These are phyloP conservation scores for Pachymerium ferrugineum DNA, from an alignment of 2,888 invertebrate genomes.

Conservation along the genomic window DNA sequence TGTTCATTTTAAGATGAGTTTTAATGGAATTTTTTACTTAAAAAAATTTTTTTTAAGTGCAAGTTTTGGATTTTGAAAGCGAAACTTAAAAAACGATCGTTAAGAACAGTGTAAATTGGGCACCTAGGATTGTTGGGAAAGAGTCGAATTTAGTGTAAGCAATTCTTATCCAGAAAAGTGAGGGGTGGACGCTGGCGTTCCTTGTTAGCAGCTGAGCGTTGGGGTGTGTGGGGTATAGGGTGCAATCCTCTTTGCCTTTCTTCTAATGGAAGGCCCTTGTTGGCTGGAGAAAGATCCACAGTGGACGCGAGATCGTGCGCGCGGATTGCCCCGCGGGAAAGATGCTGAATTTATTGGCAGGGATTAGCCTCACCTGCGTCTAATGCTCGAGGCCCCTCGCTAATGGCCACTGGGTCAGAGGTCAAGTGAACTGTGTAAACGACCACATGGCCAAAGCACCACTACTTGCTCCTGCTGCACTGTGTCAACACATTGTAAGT, in stretches of 20 bases:
- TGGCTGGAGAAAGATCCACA: constrained; percentile 27
- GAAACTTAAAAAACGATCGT: too few species aligned
- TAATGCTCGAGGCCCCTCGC: constrained; percentile 17
- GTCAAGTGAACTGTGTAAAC: constrained; percentile 19
- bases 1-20: too few species aligned
- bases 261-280: constrained; percentile 27
- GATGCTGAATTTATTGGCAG: constrained; percentile 27
- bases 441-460: not conserved
- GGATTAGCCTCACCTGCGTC: constrained; percentile 22
- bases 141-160: not conserved
- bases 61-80: too few species aligned
- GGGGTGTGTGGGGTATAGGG: not conserved
- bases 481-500: not conserved
- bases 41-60: too few species aligned
- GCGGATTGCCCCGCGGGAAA: constrained; percentile 24
- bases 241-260: constrained; percentile 27
- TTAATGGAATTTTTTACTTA: too few species aligned
- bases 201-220: constrained; percentile 22
- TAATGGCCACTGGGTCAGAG: constrained; percentile 11
- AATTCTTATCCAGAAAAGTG: not conserved
- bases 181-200: not conserved
- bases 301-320: constrained; percentile 15
- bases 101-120: too few species aligned
- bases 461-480: not conserved
- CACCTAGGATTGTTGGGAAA: not conserved